Base-by-base conservation (phyloP, 2,888 invertebrate genomes). In the Margaritifera margaritifera region DNA sequence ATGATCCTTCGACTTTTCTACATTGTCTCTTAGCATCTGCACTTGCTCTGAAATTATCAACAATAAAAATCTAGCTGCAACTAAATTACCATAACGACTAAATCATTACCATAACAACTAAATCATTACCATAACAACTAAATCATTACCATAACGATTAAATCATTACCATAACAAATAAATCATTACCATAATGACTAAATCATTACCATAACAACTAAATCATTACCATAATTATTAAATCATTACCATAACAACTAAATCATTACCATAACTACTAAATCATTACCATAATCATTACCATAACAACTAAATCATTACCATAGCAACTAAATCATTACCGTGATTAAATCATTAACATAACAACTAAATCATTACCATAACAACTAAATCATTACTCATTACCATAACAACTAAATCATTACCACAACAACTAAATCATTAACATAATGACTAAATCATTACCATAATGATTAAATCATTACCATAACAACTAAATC, bases 1-100 rank as follows among this genome's bases (percentile, higher is more conserved):
- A 42, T 62, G 68, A 56, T 81, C 82, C 52, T 74, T 79, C 74
- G 79, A 80, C 67, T 81, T 84, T 22, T 85, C 83, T 57, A 84
- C 77, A 68, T 84, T 84, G 53, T 86, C 84, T 62, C 79, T 77
- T 42, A 86, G 65, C 78, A 86, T 80, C 67, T 81, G 75, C 8
- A 85, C 78, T 80, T 85, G 86, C 27, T 85, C 86, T 86, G 82
- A 54, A 82, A 81, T 53, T 62, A 31, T 51, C 72, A 60, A 64
- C 8, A 31, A 8, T 27, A 31, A 31, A 8, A 31, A 31, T n/a
- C 19, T 25, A 27, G 6, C 25, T 59, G 27, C 11, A 24, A 22
- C 22, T 22, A 59, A 22, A 19, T 24, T 22, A 22, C 42, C 15
- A 11, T 50, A 65, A 20, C 20, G 4, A 58, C 20, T n/a, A n/a